Conservation (phyloP, 2,113 vertebrate species). For the Penelope pileata region DNA sequence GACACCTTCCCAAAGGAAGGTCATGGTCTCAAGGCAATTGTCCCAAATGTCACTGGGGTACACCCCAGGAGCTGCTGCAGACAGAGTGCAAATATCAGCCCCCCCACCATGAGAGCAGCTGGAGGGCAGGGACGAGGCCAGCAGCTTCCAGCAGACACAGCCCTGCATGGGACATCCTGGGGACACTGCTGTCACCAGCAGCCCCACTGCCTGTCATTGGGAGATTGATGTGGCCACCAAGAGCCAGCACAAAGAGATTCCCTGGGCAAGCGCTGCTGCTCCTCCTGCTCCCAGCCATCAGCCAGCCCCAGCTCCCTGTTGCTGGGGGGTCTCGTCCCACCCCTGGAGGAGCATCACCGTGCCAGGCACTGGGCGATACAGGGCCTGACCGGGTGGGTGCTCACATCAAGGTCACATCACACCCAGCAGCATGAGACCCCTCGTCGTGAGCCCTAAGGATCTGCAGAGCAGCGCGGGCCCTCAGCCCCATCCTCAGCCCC, state of each 20-base stretch:
- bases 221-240: not conserved
- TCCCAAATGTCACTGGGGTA: not conserved
- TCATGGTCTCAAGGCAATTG: not conserved
- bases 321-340: no score
- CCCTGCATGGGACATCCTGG: fast-evolving
- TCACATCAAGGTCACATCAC: not conserved
- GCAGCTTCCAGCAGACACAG: not conserved
- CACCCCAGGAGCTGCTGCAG: not conserved
- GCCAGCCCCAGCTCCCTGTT: not conserved
- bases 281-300: not conserved
- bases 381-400: not conserved
- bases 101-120: fast-evolving
- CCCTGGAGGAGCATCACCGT: not conserved
- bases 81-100: not conserved
- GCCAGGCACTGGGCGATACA: fast-evolving
- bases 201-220: not conserved
- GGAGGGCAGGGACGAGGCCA: fast-evolving
- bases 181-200: not conserved
- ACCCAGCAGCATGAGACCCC: not conserved
- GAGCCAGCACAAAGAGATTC: not conserved
- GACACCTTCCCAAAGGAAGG: fast-evolving
- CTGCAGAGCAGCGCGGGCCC: fast-evolving
- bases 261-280: not conserved
- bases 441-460: not conserved
- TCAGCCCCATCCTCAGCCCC: not conserved